Base-by-base conservation (phyloP, 2,797 vertebrate genomes). In the Merluccius polli region DNA sequence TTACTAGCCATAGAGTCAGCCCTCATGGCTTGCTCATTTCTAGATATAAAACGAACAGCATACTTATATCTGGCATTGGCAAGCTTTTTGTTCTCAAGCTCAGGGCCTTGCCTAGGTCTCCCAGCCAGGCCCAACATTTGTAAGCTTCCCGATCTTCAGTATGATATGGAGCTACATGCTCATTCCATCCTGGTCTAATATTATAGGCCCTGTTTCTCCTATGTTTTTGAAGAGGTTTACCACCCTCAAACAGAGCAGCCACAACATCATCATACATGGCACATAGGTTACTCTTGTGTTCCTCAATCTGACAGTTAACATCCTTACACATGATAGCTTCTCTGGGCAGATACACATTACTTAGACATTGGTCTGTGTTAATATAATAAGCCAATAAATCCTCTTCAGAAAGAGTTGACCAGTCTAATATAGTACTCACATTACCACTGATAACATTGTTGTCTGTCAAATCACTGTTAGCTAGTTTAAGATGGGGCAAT, bases 31-130 rank as follows among this genome's bases (percentile, higher is more conserved):
- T n/a, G n/a, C n/a, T n/a, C n/a, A n/a, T n/a, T n/a, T n/a, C n/a
- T n/a, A n/a, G n/a, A n/a, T n/a, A n/a, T n/a, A n/a, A n/a, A n/a
- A n/a, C n/a, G n/a, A n/a, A n/a, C n/a, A n/a, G n/a, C n/a, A n/a
- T n/a, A n/a, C n/a, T n/a, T n/a, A n/a, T n/a, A n/a, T n/a, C n/a
- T 74, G 4, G 73, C 44, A 74, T 59, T 74, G 7, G 48, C 65
- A 16, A 59, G 44, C 73, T 74, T 63, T 18, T 74, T 74, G 41
- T 74, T 16, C 73, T 74, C 48, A 10, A 74, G 30, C 24, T 0
- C 48, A 33, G 73, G 73, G 8, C 73, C 73, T 71, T 67, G n/a
- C 33, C 21, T 38, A 35, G 27, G 18, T 70, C 36, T 18, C 29
- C 70, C 36, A 36, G 44, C 68, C 35, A 30, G 48, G 72, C 72